These are phyloP conservation scores for Argyrosomus regius DNA, from an alignment of 2,797 vertebrate genomes.

Conservation along the genomic window DNA sequence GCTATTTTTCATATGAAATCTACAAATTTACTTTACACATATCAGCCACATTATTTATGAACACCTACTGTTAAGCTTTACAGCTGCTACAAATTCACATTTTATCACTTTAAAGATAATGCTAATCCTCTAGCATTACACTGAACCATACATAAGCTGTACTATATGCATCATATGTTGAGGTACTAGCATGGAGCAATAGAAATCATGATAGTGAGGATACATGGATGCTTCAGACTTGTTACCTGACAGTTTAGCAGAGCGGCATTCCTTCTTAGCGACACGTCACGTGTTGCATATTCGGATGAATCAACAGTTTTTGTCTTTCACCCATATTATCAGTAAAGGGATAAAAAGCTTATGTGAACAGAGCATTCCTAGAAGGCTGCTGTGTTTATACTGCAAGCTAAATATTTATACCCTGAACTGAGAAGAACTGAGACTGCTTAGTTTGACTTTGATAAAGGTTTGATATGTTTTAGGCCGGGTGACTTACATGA, in stretches of 20 bases:
- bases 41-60: not conserved
- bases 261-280: not conserved
- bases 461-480: slow-evolving; percentile 57
- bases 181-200: not conserved
- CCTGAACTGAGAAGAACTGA: slow-evolving; percentile 52
- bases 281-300: not conserved
- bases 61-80: not conserved
- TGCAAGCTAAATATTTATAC: slow-evolving; percentile 78
- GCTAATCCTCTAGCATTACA: not conserved
- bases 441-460: slow-evolving; percentile 51
- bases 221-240: not conserved
- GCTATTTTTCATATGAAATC: not conserved
- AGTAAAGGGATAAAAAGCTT: slow-evolving; percentile 43
- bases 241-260: not conserved
- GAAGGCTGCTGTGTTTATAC: slow-evolving; percentile 70
- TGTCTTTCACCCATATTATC: slow-evolving; percentile 39
- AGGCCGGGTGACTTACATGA: slow-evolving; percentile 47
- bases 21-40: not conserved
- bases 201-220: not conserved
- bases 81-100: slow-evolving; percentile 2
- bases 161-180: not conserved
- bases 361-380: slow-evolving; percentile 56
- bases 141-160: no score
- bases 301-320: slow-evolving; percentile 28
- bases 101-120: slow-evolving; percentile 18